Evolutionary conservation across 2,113 vertebrate species (phyloP).

Genomic region (Takifugu bimaculatus): DNA sequence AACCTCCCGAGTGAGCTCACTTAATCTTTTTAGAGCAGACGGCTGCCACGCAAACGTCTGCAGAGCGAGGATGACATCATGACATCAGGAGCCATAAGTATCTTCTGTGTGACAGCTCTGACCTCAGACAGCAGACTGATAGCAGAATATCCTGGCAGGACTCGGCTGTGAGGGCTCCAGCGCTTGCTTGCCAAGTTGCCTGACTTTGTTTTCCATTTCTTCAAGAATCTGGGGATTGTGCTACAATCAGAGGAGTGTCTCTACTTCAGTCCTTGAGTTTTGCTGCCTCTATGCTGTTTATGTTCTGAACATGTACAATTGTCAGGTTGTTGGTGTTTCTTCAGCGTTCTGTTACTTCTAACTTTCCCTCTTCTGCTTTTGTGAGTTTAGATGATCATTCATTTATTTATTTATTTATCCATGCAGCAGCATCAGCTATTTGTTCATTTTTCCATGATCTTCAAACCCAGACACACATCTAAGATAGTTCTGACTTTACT

Average conservation of each 20-base stretch:
- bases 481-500: not conserved
- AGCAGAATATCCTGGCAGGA: conserved; percentile 34
- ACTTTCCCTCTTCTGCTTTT: no score
- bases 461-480: no score
- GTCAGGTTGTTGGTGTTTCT: no score
- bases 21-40: conserved; percentile 34
- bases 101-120: conserved; percentile 32
- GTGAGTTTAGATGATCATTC: no score
- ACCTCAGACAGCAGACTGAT: conserved; percentile 41
- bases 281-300: not conserved
- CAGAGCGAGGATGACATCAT: conserved; percentile 47
- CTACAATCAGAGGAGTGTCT: not conserved
- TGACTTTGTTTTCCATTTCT: conserved; percentile 27
- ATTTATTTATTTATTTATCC: no score
- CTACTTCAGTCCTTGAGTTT: conserved; percentile 1
- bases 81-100: conserved; percentile 49
- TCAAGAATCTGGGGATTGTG: conserved; percentile 2
- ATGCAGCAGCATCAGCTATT: not conserved
- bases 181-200: conserved; percentile 20
- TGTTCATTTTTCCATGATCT: not conserved
- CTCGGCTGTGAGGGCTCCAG: conserved; percentile 1
- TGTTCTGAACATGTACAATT: no score
- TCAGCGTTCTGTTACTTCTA: no score
- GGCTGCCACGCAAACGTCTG: conserved; percentile 30
- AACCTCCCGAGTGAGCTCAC: conserved; percentile 15